Percentiles rank a stretch among this genome's conserved stretches.
Evolutionary conservation across 2,113 vertebrate genomes (phyloP).

Genomic region (Phycodurus eques): DNA sequence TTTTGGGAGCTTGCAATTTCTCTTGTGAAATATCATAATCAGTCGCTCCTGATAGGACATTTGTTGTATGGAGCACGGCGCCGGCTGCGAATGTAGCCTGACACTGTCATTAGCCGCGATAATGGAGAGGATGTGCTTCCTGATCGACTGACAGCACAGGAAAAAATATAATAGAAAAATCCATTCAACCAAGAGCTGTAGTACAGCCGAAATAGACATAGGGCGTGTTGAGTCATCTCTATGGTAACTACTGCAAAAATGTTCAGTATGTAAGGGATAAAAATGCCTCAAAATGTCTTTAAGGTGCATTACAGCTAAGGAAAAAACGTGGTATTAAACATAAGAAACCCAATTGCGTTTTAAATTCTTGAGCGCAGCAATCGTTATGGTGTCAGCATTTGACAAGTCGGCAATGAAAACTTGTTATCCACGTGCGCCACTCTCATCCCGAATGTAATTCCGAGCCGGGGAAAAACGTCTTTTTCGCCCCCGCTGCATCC

Average conservation of each 20-base stretch:
- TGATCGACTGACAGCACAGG: not conserved
- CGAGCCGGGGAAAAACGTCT: not conserved
- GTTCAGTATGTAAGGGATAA: too few species aligned
- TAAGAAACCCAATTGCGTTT: too few species aligned
- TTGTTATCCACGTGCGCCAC: not conserved
- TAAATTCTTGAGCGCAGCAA: too few species aligned
- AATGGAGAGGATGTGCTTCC: slow-evolving; percentile 1
- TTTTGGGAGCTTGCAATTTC: not conserved
- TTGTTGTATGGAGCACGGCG: not conserved
- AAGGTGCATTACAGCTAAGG: too few species aligned
- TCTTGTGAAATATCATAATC: not conserved
- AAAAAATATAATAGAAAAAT: not conserved
- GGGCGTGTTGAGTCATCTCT: not conserved
- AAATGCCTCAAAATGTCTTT: too few species aligned
- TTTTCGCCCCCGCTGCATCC: not conserved
- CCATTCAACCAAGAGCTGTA: not conserved
- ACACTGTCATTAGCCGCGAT: not conserved
- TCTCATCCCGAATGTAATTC: not conserved
- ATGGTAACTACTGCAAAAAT: not conserved
- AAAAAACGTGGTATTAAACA: too few species aligned
- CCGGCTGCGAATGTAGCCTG: not conserved
- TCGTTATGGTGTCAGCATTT: too few species aligned
- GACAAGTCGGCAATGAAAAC: not conserved
- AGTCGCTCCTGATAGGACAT: not conserved
- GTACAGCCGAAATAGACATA: not conserved